Percentiles rank a stretch among this genome's conserved stretches.
phyloP scores from a whole-genome alignment of 1,140 invertebrate species.

The Papilio helenus region DNA sequence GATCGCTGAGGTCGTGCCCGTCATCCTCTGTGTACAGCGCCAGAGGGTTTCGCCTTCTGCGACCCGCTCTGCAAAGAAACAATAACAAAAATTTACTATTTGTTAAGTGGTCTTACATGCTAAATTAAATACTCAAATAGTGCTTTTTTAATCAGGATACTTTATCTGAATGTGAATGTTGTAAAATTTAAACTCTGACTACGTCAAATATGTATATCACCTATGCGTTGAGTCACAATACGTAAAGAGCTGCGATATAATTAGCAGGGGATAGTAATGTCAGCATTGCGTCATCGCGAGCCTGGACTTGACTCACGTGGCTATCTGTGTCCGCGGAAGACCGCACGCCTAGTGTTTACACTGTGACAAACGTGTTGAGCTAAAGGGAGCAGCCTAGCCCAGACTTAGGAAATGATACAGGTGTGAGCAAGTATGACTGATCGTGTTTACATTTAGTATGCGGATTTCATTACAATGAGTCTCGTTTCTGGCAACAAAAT shows the following conservation, averaged over 20 bases:
- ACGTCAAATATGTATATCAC: background rate
- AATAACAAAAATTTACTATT: slow-evolving; percentile 24
- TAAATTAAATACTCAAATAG: no score
- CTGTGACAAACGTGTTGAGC: background rate
- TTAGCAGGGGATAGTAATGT: slow-evolving; percentile 30
- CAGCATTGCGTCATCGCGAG: slow-evolving; percentile 22
- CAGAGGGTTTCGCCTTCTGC: slow-evolving; percentile 84
- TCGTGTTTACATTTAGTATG: background rate
- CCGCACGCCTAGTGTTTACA: background rate
- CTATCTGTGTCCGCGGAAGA: slow-evolving; percentile 18
- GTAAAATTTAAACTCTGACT: background rate
- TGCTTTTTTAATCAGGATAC: no score
- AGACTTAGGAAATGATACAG: background rate
- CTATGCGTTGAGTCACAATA: slow-evolving; percentile 29
- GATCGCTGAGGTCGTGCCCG: slow-evolving; percentile 91
- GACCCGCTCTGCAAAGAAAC: slow-evolving; percentile 82
- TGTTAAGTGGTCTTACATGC: background rate
- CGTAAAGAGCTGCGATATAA: slow-evolving; percentile 25
- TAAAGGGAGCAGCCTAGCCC: background rate
- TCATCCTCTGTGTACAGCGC: slow-evolving; percentile 90
- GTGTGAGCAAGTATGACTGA: background rate
- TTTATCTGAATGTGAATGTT: background rate
- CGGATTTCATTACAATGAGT: background rate
- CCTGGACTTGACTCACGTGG: slow-evolving; percentile 25
- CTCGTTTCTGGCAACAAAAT: background rate